Base-by-base conservation (phyloP, 2,888 invertebrate species). In the Macrophya alboannulata region DNA sequence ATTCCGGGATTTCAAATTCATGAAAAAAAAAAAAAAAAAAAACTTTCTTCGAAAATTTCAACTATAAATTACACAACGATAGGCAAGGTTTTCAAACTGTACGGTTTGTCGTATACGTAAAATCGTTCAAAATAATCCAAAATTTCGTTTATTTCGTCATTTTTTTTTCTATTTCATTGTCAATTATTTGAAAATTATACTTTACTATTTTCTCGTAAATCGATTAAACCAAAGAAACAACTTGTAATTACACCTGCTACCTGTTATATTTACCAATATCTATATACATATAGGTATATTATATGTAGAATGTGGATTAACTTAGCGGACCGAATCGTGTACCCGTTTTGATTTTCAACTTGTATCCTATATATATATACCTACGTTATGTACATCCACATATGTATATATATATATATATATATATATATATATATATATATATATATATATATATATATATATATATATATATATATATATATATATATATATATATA, bases 331-430 rank as follows among this genome's bases (percentile, higher is more conserved):
- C 62, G 25, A 25, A 62, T 62, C 45, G 72, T 45, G 72, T 74
- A 43, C 72, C 45, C 43, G 72, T 74, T 74, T 74, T 45, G 72
- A 74, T 45, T 74, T 43, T 74, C 72, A 9, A 71, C 71, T 21
- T 71, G n/a, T 71, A 68, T 37, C 31, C n/a, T 5, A 21, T 62
- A n/a, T 17, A 62, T 5, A 21, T 62, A n/a, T 17, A 62, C 12
- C 62, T 6, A 37, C 37, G 15, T 31, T 31, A 31, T 31, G 3
- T 31, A 31, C 31, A 31, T 31, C 1, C 3, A 48, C 4, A 48
- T 48, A 48, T 48, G 4, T 48, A 48, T 48, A 48, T 48, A 48
- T 48, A 48, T 15, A 15, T 48, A 15, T 48, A 48, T 9, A 15
- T 48, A 15, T 48, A 15, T 1, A 9, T 12, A 48, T 48, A 31